These are phyloP conservation scores for Calosoma granatense DNA, from an alignment of 1,140 invertebrate genomes.

Conservation along the genomic window DNA sequence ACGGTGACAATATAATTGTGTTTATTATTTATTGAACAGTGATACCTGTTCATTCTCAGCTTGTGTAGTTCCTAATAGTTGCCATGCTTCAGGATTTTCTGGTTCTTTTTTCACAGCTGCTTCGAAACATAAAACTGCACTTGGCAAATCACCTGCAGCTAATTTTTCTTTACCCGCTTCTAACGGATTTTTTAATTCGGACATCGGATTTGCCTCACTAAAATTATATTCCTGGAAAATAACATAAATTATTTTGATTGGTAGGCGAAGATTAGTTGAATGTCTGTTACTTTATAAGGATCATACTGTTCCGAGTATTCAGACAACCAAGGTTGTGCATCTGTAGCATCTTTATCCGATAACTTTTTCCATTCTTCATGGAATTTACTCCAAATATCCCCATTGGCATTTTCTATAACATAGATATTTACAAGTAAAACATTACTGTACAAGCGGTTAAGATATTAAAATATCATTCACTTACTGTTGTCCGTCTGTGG, in stretches of 20 bases:
- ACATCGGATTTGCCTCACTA: constrained; percentile 77
- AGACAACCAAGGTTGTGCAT: constrained; percentile 54
- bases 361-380: constrained; percentile 70
- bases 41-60: constrained; percentile 79
- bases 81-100: constrained; percentile 71
- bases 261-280: constrained; percentile 25
- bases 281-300: constrained; percentile 45
- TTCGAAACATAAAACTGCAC: constrained; percentile 94
- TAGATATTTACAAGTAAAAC: background rate
- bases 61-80: constrained; percentile 75
- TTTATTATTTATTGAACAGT: constrained; percentile 6
- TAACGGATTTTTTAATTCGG: constrained; percentile 69
- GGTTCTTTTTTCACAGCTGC: constrained; percentile 82
- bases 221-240: constrained; percentile 66
- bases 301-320: constrained; percentile 54
- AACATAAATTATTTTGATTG: constrained; percentile 26
- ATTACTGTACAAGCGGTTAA: constrained; percentile 10
- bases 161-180: constrained; percentile 77
- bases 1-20: too few species aligned
- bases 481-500: constrained; percentile 17
- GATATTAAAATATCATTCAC: constrained; percentile 10
- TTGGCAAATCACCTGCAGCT: constrained; percentile 80
- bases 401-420: constrained; percentile 37
- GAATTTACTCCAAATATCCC: constrained; percentile 63
- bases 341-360: constrained; percentile 38